A percentile compares a stretch with the other conserved stretches of the same genome.
Conservation (phyloP, 2,113 vertebrate genomes). For the Pseudopodoces humilis region DNA sequence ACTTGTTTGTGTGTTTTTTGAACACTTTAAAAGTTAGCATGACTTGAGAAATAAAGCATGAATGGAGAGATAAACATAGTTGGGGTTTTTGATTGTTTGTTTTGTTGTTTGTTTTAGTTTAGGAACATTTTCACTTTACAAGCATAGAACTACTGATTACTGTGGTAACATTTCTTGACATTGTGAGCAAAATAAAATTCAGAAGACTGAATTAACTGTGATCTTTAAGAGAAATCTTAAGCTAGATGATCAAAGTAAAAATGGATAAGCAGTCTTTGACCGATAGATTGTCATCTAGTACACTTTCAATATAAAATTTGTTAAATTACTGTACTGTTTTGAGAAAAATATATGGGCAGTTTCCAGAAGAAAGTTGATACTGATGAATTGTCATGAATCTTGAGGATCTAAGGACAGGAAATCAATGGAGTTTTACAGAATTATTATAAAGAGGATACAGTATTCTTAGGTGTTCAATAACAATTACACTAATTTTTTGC, state of each 20-base stretch:
- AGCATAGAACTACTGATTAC: not conserved
- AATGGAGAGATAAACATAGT: not conserved
- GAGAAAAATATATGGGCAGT: not conserved
- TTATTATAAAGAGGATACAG: not conserved
- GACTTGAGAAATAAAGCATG: not conserved
- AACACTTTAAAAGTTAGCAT: not conserved
- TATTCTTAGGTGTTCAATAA: not conserved
- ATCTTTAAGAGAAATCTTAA: not conserved
- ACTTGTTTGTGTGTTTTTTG: not conserved
- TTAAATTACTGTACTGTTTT: not conserved
- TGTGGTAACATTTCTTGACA: not conserved
- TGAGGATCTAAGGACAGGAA: not conserved
- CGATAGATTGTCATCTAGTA: not conserved
- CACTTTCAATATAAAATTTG: not conserved
- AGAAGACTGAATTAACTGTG: not conserved
- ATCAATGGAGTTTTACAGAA: not conserved
- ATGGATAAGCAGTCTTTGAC: not conserved
- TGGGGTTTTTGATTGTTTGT: fast-evolving
- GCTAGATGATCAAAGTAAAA: not conserved
- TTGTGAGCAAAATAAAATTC: not conserved
- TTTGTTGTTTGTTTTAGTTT: not conserved
- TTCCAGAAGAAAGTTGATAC: not conserved
- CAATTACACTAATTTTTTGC: not conserved
- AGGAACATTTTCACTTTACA: not conserved
- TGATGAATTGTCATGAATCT: not conserved